Base-by-base conservation (phyloP, 2,888 invertebrate species). In the Epistrophe eligans region DNA sequence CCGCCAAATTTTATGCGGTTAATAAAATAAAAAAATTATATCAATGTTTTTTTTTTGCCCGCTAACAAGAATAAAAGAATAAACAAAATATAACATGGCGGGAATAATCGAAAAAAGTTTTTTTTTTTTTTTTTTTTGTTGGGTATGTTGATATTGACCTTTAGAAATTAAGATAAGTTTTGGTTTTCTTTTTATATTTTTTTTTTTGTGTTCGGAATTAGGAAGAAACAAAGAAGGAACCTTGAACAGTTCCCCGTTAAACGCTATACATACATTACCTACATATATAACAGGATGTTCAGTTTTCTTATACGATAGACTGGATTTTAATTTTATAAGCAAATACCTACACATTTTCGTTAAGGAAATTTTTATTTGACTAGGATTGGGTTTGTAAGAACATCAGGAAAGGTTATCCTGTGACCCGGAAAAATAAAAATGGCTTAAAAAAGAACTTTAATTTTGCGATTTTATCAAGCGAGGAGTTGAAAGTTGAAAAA, bases 71-170 rank as follows among this genome's bases (percentile, higher is more conserved):
- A 45, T 7, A 15, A 8, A n/a, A 45, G 15, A n/a, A 15, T 3
- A 45, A 64, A 45, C 24, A 38, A 40, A 43, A 40, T 6, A 66
- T 6, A 66, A 66, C 11, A 48, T 66, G 66, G 45, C 8, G 48
- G 45, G 32, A 66, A 66, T 66, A 66, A 66, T 66, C 66, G 48
- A 48, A 66, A n/a, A 66, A 66, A 66, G 66, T 66, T 66, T 66
- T 43, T 38, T 32, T 66, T 43, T 38, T 2, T 38, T 38, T 40
- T 60, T 40, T 10, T 38, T 2, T 38, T 17, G 24, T n/a, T 9
- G n/a, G 62, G 43, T 58, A 24, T 40, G 43, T n/a, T 62, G 19
- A 28, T 62, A n/a, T 62, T 62, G 62, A 43, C 62, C 62, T 62
- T 40, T 15, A 45, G 13, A 64, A 64, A 64, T 28, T 28, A 28